Percentiles rank a stretch among this genome's conserved stretches.
Conservation (phyloP, 2,797 vertebrate genomes). For the Lagodon rhomboides region DNA sequence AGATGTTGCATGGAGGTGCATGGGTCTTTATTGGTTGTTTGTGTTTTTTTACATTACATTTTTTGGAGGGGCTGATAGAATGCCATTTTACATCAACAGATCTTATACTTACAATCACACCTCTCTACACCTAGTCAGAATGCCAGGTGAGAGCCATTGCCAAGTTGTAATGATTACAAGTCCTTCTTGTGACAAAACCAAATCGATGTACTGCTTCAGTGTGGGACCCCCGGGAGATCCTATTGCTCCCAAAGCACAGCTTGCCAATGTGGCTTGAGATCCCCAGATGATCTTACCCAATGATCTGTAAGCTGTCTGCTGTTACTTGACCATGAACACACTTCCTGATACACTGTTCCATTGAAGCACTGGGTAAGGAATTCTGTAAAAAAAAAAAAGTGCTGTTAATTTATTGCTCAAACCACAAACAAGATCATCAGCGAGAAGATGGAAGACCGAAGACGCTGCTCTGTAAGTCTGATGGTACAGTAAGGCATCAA, state of each 20-base stretch:
- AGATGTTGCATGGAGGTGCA: too few species aligned
- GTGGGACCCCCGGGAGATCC: background rate
- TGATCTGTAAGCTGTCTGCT: background rate
- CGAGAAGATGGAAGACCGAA: too few species aligned
- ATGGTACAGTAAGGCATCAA: too few species aligned
- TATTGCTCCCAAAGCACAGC: background rate
- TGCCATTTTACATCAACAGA: background rate
- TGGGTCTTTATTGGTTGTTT: background rate
- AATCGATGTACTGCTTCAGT: background rate
- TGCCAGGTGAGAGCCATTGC: background rate
- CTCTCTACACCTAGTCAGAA: background rate
- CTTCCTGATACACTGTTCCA: background rate
- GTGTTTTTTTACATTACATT: background rate
- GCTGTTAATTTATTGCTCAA: too few species aligned
- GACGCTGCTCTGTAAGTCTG: too few species aligned
- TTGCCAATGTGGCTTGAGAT: background rate
- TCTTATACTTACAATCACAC: background rate
- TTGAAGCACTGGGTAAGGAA: background rate
- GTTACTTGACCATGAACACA: background rate
- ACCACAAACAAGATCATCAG: too few species aligned
- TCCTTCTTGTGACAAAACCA: background rate
- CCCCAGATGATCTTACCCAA: background rate
- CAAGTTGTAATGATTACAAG: background rate
- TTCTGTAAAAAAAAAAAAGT: background rate
- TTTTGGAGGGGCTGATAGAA: background rate